phyloP scores from a whole-genome alignment of 2,888 invertebrate species.

The Sepioteuthis lessoniana region DNA sequence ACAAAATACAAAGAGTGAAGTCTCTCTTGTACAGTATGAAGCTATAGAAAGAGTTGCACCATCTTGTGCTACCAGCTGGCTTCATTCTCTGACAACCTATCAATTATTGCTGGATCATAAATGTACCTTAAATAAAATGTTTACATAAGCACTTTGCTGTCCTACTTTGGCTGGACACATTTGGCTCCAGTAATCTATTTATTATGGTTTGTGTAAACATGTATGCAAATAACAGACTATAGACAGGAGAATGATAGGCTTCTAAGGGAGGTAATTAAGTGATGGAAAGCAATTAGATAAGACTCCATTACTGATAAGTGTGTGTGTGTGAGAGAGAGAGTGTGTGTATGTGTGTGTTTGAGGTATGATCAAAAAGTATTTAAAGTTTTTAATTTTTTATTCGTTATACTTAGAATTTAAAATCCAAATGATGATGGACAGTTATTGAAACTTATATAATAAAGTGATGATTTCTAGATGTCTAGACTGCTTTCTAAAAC shows the following conservation, averaged over 20 bases:
- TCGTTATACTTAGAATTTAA: too few relatives aligned
- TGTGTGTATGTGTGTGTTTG: too few relatives aligned
- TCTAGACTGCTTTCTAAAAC: too few relatives aligned
- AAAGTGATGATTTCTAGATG: too few relatives aligned
- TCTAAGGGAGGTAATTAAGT: not conserved
- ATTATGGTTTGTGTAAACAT: not conserved
- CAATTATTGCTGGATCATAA: constrained; percentile 7
- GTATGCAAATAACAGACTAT: not conserved
- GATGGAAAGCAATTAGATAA: not conserved
- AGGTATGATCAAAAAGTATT: too few relatives aligned
- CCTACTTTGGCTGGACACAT: not conserved
- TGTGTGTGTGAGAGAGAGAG: too few relatives aligned
- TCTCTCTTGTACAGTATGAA: too few relatives aligned
- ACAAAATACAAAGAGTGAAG: not conserved
- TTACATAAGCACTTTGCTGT: not conserved
- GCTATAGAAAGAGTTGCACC: too few relatives aligned
- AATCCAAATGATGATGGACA: too few relatives aligned
- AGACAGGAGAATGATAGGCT: not conserved
- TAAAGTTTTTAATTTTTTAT: too few relatives aligned
- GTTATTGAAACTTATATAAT: too few relatives aligned
- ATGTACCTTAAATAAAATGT: not conserved
- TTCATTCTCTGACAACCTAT: not conserved
- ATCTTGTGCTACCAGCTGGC: not conserved
- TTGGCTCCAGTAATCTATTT: not conserved
- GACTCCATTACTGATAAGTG: too few relatives aligned